Evolutionary conservation across 2,888 invertebrate genomes (phyloP).

Genomic region (Eristalis tenax): DNA sequence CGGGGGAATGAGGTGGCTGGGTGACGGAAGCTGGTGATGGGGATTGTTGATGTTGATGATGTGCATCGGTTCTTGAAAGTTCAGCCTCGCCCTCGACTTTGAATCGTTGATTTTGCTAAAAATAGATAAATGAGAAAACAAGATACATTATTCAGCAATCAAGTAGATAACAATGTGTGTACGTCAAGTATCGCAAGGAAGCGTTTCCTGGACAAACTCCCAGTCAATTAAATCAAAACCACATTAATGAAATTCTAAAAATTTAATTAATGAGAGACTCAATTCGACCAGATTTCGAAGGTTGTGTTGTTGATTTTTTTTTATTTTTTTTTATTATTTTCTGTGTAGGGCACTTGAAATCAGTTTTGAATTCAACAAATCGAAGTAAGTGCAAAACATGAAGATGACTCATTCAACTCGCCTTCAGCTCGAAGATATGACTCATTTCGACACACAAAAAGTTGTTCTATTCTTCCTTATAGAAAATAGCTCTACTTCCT

Average conservation of each 20-base stretch:
- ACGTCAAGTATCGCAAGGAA: neutral
- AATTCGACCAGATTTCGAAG: neutral
- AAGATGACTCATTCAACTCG: neutral
- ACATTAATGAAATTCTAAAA: neutral
- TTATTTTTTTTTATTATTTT: neutral
- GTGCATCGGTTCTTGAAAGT: constrained; percentile 76
- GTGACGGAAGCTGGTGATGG: constrained; percentile 24
- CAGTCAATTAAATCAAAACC: neutral
- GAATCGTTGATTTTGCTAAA: constrained; percentile 79
- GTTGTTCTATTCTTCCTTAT: neutral
- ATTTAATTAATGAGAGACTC: neutral
- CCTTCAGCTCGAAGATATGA: neutral
- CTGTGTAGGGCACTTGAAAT: neutral
- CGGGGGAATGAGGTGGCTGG: constrained; percentile 63
- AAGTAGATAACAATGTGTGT: neutral
- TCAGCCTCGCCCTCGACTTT: constrained; percentile 78
- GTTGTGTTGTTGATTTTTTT: neutral
- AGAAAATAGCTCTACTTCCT: neutral
- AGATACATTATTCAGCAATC: neutral
- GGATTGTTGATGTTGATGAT: constrained; percentile 50
- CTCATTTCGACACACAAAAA: neutral
- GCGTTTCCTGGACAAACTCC: neutral
- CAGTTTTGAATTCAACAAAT: neutral
- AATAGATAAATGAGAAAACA: constrained; percentile 14
- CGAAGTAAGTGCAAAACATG: neutral